phyloP scores from a whole-genome alignment of 2,113 vertebrate genomes.

The Sphyrna mokarran region DNA sequence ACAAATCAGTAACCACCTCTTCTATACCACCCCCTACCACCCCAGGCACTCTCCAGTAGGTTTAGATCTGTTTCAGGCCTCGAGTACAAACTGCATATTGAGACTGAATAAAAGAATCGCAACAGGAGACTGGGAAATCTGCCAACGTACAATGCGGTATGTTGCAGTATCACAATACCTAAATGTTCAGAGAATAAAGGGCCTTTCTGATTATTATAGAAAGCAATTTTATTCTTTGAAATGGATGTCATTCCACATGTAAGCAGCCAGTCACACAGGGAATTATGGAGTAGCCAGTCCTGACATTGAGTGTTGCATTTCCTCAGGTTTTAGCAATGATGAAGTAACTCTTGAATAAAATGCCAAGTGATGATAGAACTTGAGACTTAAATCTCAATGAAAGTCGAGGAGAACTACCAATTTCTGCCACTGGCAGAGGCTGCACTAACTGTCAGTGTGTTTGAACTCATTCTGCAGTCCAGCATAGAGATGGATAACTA shows the following conservation, averaged over 20 bases:
- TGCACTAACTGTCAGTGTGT: neutral
- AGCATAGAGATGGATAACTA: neutral
- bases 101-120: neutral
- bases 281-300: neutral
- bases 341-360: neutral
- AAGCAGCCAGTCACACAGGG: neutral
- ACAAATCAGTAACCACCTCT: neutral
- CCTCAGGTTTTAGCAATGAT: neutral
- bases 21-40: neutral
- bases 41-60: neutral
- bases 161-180: neutral
- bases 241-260: neutral
- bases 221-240: neutral
- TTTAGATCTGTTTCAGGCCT: neutral
- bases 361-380: neutral
- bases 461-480: neutral
- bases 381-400: neutral
- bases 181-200: neutral
- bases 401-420: neutral
- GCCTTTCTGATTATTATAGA: neutral
- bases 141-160: neutral
- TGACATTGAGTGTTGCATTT: neutral
- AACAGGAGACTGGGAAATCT: neutral
- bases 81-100: neutral
- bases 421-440: neutral